A percentile compares a stretch with the other conserved stretches of the same genome.
phyloP scores from a whole-genome alignment of 2,888 invertebrate genomes.

The Dromius quadrimaculatus region DNA sequence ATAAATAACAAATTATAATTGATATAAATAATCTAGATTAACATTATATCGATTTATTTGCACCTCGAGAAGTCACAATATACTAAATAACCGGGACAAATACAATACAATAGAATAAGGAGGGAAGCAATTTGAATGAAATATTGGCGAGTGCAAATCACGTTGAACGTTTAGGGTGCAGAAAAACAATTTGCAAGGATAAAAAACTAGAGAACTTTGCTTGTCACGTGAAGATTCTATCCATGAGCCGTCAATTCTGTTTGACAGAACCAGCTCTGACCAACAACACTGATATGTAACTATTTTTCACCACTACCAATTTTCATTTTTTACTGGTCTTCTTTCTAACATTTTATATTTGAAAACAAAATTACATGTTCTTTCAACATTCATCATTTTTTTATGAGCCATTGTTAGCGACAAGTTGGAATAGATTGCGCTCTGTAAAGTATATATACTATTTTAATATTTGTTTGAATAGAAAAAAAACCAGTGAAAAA shows the following conservation, averaged over 20 bases:
- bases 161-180: slow-evolving; percentile 40
- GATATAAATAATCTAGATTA: slow-evolving; percentile 51
- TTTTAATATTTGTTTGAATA: not conserved
- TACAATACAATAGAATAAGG: slow-evolving; percentile 16
- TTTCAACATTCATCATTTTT: too few species aligned
- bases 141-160: slow-evolving; percentile 39
- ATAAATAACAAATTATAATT: slow-evolving; percentile 64
- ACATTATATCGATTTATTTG: slow-evolving; percentile 50
- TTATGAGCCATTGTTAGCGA: too few species aligned
- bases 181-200: slow-evolving; percentile 24
- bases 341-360: too few species aligned
- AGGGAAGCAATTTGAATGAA: not conserved
- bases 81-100: slow-evolving; percentile 15
- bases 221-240: not conserved
- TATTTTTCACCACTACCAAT: too few species aligned
- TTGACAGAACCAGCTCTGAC: slow-evolving; percentile 1
- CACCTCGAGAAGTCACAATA: slow-evolving; percentile 46
- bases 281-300: slow-evolving; percentile 3
- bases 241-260: slow-evolving; percentile 17
- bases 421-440: too few species aligned
- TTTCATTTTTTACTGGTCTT: too few species aligned
- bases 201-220: slow-evolving; percentile 31
- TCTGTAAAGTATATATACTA: too few species aligned
- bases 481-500: not conserved
- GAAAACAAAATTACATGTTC: too few species aligned